Percentiles rank a stretch among this genome's conserved stretches.
These are phyloP conservation scores for Heloderma charlesbogerti DNA, from an alignment of 2,113 vertebrate species.

Conservation along the genomic window DNA sequence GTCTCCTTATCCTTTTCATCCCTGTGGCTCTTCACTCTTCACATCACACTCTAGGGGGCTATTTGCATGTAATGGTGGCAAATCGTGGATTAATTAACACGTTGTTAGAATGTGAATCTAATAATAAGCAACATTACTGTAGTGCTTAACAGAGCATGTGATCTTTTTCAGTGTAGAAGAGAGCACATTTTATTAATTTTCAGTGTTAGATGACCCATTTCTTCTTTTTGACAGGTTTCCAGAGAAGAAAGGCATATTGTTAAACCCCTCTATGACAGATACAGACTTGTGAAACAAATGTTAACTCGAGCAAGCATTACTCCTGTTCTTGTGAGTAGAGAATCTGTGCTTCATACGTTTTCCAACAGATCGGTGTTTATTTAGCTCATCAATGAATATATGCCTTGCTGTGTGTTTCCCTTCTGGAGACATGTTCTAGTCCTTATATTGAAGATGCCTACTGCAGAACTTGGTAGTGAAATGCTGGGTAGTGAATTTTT, in stretches of 20 bases:
- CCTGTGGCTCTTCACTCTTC: background rate
- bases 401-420: background rate
- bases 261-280: slow-evolving; percentile 96
- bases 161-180: background rate
- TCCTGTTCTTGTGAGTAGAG: slow-evolving; percentile 89
- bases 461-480: background rate
- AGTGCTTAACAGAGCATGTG: background rate
- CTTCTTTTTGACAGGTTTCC: slow-evolving; percentile 84
- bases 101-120: background rate
- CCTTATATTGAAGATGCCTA: background rate
- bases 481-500: background rate
- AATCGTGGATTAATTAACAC: too few species aligned
- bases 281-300: slow-evolving; percentile 97
- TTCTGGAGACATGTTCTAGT: background rate
- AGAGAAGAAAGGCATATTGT: slow-evolving; percentile 94
- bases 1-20: background rate
- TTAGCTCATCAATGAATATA: background rate
- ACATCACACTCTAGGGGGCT: background rate
- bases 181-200: background rate
- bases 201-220: background rate
- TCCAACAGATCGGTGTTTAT: slow-evolving; percentile 2
- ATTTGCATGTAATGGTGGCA: too few species aligned
- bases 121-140: background rate
- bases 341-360: slow-evolving; percentile 54
- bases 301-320: slow-evolving; percentile 95